These are phyloP conservation scores for Gymnocypris eckloni DNA, from an alignment of 2,797 vertebrate genomes.

Conservation along the genomic window DNA sequence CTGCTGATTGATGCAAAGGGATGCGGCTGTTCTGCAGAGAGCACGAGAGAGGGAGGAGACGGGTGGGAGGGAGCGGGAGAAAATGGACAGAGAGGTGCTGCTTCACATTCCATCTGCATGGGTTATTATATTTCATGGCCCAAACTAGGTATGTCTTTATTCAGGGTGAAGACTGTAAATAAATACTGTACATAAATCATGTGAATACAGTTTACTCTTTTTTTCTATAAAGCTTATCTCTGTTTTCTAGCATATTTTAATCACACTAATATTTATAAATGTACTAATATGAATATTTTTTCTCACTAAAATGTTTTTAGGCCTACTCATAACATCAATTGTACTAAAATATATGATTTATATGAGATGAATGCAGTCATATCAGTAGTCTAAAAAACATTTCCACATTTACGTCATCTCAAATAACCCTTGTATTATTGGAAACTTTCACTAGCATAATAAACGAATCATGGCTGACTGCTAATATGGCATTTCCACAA, in stretches of 20 bases:
- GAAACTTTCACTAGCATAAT: background rate
- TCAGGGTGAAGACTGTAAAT: background rate
- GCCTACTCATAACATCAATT: background rate
- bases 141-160: conserved; percentile 19
- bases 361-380: background rate
- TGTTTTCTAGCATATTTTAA: background rate
- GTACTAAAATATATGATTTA: background rate
- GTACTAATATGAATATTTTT: background rate
- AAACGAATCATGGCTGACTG: background rate
- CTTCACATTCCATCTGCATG: conserved; percentile 28
- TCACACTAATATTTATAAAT: background rate
- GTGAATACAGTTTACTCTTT: background rate
- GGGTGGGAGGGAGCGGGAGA: conserved; percentile 44
- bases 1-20: conserved; percentile 91
- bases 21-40: conserved; percentile 85
- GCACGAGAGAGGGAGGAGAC: conserved; percentile 62
- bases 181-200: background rate
- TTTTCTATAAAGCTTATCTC: background rate
- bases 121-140: conserved; percentile 35
- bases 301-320: background rate
- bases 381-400: background rate
- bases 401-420: background rate
- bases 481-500: background rate
- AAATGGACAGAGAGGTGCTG: conserved; percentile 21
- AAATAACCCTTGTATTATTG: background rate